These are phyloP conservation scores for Laspeyria flexula DNA, from an alignment of 2,888 invertebrate genomes.

Conservation along the genomic window DNA sequence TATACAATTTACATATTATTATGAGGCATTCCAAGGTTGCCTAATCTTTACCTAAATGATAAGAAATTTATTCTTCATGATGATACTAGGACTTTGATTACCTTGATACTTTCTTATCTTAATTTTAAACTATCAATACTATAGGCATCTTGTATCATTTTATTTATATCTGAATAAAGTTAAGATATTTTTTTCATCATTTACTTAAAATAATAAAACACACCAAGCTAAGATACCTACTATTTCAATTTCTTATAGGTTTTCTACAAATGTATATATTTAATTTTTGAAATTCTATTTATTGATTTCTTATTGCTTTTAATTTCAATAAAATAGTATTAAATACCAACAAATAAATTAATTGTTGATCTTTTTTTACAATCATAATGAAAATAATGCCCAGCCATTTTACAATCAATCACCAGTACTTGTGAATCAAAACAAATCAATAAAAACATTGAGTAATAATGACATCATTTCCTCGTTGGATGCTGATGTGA, in stretches of 20 bases:
- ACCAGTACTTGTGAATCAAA: too few species aligned
- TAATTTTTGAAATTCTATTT: too few species aligned
- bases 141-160: neutral
- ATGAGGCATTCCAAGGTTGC: slow-evolving; percentile 52
- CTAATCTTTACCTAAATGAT: slow-evolving; percentile 52
- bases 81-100: slow-evolving; percentile 20
- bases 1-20: slow-evolving; percentile 36
- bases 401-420: neutral
- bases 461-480: slow-evolving; percentile 41
- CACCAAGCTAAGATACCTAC: too few species aligned
- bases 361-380: too few species aligned
- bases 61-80: slow-evolving; percentile 31
- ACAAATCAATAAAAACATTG: slow-evolving; percentile 45
- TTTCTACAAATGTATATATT: too few species aligned
- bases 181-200: too few species aligned
- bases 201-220: too few species aligned
- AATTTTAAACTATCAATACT: slow-evolving; percentile 25
- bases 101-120: slow-evolving; percentile 32
- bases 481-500: slow-evolving; percentile 33
- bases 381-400: neutral
- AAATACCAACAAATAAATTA: too few species aligned
- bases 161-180: too few species aligned
- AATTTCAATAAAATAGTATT: too few species aligned
- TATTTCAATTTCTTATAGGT: too few species aligned
- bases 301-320: too few species aligned